These are phyloP conservation scores for Archocentrus centrarchus DNA, from an alignment of 2,113 vertebrate species.

Conservation along the genomic window DNA sequence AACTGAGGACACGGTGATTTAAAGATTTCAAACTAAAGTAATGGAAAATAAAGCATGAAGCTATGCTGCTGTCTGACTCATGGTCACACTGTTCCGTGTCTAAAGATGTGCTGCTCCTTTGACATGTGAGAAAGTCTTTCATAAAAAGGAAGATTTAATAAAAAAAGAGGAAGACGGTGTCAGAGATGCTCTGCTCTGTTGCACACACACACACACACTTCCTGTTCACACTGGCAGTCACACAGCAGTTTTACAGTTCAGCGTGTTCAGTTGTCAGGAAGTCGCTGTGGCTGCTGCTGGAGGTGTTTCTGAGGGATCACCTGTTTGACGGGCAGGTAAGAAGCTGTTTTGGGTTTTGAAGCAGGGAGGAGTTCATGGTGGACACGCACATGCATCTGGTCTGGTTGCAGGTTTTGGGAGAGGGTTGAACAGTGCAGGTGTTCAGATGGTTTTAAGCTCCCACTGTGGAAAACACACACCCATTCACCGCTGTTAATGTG, in stretches of 20 bases:
- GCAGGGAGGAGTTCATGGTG: not conserved
- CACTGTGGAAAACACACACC: not conserved
- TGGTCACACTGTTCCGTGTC: not conserved
- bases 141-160: not conserved
- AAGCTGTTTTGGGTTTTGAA: not conserved
- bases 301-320: not conserved
- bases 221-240: slow-evolving; percentile 25
- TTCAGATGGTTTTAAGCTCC: not conserved
- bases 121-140: accelerated
- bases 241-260: not conserved
- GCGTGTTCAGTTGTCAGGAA: not conserved
- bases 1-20: not conserved
- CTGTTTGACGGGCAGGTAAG: not conserved
- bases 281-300: not conserved
- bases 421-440: not conserved
- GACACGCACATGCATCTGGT: not conserved
- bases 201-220: slow-evolving; percentile 23
- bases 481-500: not conserved
- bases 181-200: not conserved
- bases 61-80: too few relatives aligned
- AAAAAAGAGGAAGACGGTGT: not conserved
- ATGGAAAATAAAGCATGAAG: not conserved
- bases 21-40: too few relatives aligned
- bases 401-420: not conserved
- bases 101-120: not conserved